Evolutionary conservation across 2,888 invertebrate species (phyloP).

Genomic region (Sesia apiformis): DNA sequence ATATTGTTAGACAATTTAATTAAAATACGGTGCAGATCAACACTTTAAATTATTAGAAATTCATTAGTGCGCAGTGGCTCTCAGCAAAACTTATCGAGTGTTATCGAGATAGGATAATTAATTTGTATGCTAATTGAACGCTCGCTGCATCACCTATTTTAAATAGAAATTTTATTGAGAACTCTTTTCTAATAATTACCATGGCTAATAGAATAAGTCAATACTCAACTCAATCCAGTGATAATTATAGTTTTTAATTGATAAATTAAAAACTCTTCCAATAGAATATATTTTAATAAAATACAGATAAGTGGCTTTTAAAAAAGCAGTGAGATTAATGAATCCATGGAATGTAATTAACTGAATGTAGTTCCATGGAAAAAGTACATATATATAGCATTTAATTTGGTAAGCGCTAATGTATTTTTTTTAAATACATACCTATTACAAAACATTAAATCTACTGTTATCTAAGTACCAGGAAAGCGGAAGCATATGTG

Average conservation of each 20-base stretch:
- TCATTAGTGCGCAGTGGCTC: constrained; percentile 7
- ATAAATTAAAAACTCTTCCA: neutral
- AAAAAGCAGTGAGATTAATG: no score
- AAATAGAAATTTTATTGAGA: neutral
- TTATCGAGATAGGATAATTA: constrained; percentile 18
- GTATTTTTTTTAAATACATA: no score
- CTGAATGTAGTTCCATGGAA: no score
- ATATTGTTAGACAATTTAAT: neutral
- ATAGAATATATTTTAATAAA: no score
- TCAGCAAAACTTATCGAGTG: constrained; percentile 6
- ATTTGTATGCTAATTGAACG: constrained; percentile 28
- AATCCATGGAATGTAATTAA: no score
- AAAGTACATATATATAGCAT: no score
- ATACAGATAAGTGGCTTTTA: no score
- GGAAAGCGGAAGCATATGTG: no score
- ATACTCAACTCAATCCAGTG: neutral
- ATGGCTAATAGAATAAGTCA: neutral
- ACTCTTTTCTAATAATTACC: neutral
- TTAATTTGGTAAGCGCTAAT: no score
- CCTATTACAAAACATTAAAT: no score
- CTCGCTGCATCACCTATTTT: constrained; percentile 14
- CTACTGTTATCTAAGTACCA: no score
- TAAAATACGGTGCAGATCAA: neutral
- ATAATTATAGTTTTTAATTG: neutral
- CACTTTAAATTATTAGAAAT: constrained; percentile 3